Evolutionary conservation across 1,140 invertebrate genomes (phyloP).

Genomic region (Pseudomyrmex dendroicus): DNA sequence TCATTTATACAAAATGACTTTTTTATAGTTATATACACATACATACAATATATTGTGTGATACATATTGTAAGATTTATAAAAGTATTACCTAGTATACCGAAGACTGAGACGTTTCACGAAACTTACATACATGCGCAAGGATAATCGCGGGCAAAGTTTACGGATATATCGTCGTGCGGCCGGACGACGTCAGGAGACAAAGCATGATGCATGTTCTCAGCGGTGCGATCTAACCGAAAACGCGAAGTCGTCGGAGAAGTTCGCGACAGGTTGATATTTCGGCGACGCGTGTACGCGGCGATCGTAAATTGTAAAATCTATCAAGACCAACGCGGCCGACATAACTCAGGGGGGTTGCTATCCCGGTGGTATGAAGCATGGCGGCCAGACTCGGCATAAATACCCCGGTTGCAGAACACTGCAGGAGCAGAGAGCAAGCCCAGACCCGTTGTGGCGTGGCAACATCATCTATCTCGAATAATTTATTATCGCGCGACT

Average conservation of each 20-base stretch:
- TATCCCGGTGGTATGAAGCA: slow-evolving; percentile 83
- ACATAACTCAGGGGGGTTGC: slow-evolving; percentile 84
- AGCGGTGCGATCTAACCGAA: slow-evolving; percentile 15
- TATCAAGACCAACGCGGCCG: slow-evolving; percentile 85
- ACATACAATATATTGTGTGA: neutral
- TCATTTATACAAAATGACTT: neutral
- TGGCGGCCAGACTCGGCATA: slow-evolving; percentile 85
- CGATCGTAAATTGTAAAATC: slow-evolving; percentile 85
- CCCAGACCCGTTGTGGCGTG: slow-evolving; percentile 81
- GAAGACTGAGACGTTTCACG: neutral
- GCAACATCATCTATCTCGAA: slow-evolving; percentile 85
- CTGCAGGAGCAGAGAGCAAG: slow-evolving; percentile 77
- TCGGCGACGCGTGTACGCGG: slow-evolving; percentile 70
- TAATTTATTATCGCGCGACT: slow-evolving; percentile 84
- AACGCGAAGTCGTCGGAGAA: slow-evolving; percentile 55
- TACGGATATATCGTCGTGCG: neutral
- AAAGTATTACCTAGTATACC: neutral
- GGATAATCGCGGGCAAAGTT: slow-evolving; percentile 10
- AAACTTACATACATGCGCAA: neutral
- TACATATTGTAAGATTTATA: too few relatives aligned
- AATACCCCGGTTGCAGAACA: slow-evolving; percentile 84
- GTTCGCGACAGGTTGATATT: slow-evolving; percentile 70
- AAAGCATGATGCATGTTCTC: slow-evolving; percentile 13
- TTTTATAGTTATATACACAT: neutral
- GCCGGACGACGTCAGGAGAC: slow-evolving; percentile 10